Evolutionary conservation across 92 coral and sea anemone species (phyloP).

Genomic region (Porites divaricata): DNA sequence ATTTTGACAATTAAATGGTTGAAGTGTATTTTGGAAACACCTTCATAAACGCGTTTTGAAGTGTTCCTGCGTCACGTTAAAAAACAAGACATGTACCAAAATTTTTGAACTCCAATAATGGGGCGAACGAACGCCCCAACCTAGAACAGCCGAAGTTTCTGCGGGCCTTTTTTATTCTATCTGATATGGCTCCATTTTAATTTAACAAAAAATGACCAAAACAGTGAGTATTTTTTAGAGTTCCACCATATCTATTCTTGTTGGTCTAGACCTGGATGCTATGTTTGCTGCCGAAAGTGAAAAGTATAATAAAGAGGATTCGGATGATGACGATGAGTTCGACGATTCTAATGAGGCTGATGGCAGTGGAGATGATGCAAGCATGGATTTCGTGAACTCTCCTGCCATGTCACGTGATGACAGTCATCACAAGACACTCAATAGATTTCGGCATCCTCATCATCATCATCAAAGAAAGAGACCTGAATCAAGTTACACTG

Average conservation of each 20-base stretch:
- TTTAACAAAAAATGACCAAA: no score
- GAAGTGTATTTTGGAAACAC: no score
- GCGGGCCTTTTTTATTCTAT: no score
- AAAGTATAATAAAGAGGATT: neutral
- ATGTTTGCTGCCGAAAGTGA: neutral
- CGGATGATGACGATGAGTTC: conserved; percentile 10
- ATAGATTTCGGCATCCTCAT: neutral
- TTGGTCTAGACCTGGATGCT: conserved; percentile 7
- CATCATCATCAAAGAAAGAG: neutral
- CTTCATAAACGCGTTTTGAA: no score
- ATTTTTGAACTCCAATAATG: no score
- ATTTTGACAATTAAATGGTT: no score
- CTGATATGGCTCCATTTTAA: no score
- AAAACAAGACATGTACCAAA: no score
- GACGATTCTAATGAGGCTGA: conserved; percentile 1
- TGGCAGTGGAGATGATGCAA: conserved; percentile 8
- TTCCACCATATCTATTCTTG: neutral
- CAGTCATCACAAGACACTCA: neutral
- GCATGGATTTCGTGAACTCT: neutral
- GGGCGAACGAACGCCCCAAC: no score
- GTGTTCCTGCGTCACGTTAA: no score
- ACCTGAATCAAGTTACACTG: neutral
- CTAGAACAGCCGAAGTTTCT: no score
- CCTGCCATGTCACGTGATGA: conserved; percentile 3
- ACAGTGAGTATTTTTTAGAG: no score